Conservation (phyloP, 1,140 invertebrate species). For the Drosophila baimaii region DNA sequence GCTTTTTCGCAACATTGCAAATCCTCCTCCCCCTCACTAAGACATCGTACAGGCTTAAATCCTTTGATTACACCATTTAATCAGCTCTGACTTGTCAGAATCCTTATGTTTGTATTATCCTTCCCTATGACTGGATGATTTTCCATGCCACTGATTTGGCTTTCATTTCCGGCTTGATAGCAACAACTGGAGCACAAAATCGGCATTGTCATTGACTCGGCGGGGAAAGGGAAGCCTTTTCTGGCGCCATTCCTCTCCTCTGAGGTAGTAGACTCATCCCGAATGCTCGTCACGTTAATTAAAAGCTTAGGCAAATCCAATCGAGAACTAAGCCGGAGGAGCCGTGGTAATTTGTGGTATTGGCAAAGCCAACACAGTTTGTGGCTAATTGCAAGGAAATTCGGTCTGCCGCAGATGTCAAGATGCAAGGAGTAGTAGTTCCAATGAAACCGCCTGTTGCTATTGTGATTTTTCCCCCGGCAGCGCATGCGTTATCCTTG, state of each 20-base stretch:
- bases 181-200: constrained; percentile 39
- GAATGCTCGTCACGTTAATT: constrained; percentile 29
- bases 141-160: constrained; percentile 41
- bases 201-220: constrained; percentile 32
- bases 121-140: constrained; percentile 45
- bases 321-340: constrained; percentile 13
- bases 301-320: constrained; percentile 39
- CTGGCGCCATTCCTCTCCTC: constrained; percentile 10
- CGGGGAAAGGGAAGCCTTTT: background rate
- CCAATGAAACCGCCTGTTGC: constrained; percentile 44
- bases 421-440: constrained; percentile 9
- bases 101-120: background rate
- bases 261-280: constrained; percentile 1
- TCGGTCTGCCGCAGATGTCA: constrained; percentile 19
- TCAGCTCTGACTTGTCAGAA: constrained; percentile 13
- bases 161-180: constrained; percentile 24
- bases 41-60: background rate
- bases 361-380: constrained; percentile 28
- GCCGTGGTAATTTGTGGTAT: constrained; percentile 30
- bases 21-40: background rate
- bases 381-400: constrained; percentile 26
- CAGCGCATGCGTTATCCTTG: constrained; percentile 57
- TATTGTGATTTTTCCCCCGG: background rate
- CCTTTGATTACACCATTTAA: constrained; percentile 1
- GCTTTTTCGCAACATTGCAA: background rate